phyloP scores from a whole-genome alignment of 1,140 invertebrate genomes.

The Metopolophium dirhodum region DNA sequence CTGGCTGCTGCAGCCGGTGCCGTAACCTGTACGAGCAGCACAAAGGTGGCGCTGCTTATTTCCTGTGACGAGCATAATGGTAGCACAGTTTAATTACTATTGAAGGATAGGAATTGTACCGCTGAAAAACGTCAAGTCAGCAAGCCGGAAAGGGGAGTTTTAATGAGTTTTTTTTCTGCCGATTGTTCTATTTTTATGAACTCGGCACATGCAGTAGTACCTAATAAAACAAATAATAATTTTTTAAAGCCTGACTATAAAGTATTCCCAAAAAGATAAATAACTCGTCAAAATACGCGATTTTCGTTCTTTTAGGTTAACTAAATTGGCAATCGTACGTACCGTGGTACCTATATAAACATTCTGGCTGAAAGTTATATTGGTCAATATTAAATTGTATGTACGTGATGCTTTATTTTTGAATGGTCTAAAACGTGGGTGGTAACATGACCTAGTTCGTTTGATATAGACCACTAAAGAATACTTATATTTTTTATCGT shows the following conservation, averaged over 20 bases:
- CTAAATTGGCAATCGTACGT: neutral
- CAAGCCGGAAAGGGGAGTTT: slow-evolving; percentile 22
- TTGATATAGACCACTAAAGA: slow-evolving; percentile 11
- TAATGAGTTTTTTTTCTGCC: neutral
- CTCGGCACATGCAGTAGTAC: neutral
- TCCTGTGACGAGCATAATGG: neutral
- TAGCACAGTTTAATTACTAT: neutral
- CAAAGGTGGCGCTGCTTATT: neutral
- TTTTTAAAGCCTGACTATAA: neutral
- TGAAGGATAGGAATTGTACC: neutral
- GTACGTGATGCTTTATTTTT: slow-evolving; percentile 24
- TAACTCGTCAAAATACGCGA: neutral
- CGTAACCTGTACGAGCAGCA: neutral
- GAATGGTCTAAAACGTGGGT: neutral
- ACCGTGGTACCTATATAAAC: neutral
- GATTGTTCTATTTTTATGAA: slow-evolving; percentile 15
- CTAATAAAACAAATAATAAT: slow-evolving; percentile 4
- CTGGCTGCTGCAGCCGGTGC: neutral
- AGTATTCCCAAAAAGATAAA: neutral
- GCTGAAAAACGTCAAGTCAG: neutral
- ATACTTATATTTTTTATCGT: neutral
- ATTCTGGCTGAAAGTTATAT: neutral
- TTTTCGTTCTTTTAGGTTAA: neutral
- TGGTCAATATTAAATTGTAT: neutral
- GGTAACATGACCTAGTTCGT: slow-evolving; percentile 17